Conservation (phyloP, 2,113 vertebrate species). For the Sturnus vulgaris region DNA sequence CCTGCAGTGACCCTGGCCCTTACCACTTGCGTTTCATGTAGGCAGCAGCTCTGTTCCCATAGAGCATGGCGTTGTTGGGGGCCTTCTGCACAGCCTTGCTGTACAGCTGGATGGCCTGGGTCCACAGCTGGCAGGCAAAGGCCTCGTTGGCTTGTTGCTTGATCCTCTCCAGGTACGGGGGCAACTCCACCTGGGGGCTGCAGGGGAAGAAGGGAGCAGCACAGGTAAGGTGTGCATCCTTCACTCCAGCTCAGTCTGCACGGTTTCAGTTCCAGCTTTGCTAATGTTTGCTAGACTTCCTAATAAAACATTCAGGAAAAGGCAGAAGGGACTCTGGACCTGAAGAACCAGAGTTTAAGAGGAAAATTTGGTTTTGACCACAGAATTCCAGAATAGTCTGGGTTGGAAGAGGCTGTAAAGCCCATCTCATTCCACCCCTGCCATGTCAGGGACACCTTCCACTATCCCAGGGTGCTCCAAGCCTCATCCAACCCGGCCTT, state of each 20-base stretch:
- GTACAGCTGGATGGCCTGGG: conserved; percentile 97
- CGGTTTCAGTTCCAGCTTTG: neutral
- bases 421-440: neutral
- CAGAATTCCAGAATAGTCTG: neutral
- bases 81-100: conserved; percentile 90
- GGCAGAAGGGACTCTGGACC: neutral
- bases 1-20: neutral
- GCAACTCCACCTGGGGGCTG: conserved; percentile 85
- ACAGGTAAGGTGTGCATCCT: neutral
- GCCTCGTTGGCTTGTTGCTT: conserved; percentile 97
- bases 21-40: conserved; percentile 99
- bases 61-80: conserved; percentile 91
- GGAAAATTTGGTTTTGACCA: neutral
- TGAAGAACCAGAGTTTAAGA: neutral
- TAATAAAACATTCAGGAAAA: neutral
- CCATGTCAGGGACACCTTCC: neutral
- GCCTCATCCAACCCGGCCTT: rapidly evolving
- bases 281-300: too few species aligned
- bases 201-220: neutral
- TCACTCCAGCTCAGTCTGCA: neutral
- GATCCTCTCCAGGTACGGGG: conserved; percentile 88
- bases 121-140: conserved; percentile 96
- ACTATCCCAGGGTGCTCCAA: neutral
- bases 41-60: conserved; percentile 94
- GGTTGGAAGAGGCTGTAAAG: neutral